Conservation (phyloP, 2,113 vertebrate genomes). For the Tragelaphus scriptus region DNA sequence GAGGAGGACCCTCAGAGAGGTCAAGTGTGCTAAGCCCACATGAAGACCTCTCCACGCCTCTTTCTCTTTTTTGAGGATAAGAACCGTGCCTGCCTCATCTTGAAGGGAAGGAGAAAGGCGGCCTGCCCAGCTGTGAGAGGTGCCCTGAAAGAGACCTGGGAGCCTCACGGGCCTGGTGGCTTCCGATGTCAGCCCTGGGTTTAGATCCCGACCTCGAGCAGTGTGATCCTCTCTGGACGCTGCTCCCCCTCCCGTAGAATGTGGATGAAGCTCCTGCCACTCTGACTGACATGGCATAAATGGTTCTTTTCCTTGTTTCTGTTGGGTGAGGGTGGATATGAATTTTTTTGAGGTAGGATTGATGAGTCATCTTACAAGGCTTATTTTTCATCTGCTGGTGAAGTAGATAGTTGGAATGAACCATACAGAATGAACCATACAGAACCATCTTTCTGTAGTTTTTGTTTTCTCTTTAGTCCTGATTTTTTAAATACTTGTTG, state of each 20-base stretch:
- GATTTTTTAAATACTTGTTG: not conserved
- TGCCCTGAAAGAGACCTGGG: not conserved
- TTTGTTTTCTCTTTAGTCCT: not conserved
- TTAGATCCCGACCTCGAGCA: not conserved
- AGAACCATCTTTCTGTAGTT: not conserved
- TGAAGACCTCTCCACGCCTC: not conserved
- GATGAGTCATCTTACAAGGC: not conserved
- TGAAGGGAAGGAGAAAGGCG: not conserved
- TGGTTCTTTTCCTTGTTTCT: not conserved
- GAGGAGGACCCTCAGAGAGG: not conserved
- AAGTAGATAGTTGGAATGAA: not conserved
- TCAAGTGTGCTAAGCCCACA: not conserved
- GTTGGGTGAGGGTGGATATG: not conserved
- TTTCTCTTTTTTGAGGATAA: not conserved
- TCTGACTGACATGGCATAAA: not conserved
- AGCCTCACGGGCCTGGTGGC: not conserved
- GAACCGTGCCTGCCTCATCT: not conserved
- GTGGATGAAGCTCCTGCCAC: not conserved
- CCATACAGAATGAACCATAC: too few species aligned
- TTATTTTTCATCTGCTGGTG: not conserved
- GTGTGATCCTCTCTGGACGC: not conserved
- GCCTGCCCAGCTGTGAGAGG: not conserved
- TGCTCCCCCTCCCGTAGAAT: not conserved
- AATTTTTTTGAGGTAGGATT: not conserved
- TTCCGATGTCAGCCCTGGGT: not conserved